These are phyloP conservation scores for Lethocerus indicus DNA, from an alignment of 1,140 invertebrate genomes.

Conservation along the genomic window DNA sequence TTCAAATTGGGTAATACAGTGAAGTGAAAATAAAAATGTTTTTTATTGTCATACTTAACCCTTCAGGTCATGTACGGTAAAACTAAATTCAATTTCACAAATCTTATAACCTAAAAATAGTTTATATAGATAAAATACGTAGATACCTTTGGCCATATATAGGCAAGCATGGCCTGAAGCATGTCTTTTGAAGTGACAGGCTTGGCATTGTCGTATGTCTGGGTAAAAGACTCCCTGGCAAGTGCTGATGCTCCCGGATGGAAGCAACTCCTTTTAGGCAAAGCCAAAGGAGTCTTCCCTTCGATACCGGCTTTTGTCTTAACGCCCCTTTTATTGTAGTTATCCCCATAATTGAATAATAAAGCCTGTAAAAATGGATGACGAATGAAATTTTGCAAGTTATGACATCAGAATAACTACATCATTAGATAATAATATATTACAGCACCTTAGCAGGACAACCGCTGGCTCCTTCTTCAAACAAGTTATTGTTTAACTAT, in stretches of 20 bases:
- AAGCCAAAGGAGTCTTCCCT: neutral
- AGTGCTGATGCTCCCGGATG: conserved; percentile 67
- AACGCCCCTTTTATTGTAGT: neutral
- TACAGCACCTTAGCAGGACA: no score
- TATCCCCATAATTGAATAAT: neutral
- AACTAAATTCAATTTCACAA: no score
- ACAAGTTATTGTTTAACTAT: no score
- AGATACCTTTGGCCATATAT: conserved; percentile 87
- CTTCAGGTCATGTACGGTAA: no score
- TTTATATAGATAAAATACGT: conserved; percentile 12
- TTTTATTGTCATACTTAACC: no score
- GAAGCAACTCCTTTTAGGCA: conserved; percentile 63
- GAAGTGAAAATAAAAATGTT: no score
- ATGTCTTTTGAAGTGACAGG: conserved; percentile 58
- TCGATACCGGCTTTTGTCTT: neutral
- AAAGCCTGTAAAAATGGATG: conserved; percentile 6
- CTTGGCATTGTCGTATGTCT: conserved; percentile 22
- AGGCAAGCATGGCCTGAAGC: conserved; percentile 69
- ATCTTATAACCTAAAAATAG: conserved; percentile 1
- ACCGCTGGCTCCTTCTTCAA: no score
- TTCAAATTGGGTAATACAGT: no score
- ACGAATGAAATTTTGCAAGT: no score
- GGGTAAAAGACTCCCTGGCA: conserved; percentile 36
- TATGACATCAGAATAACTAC: no score
- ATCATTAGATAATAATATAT: no score